Percentiles rank a stretch among this genome's conserved stretches.
These are phyloP conservation scores for Ptyas mucosa DNA, from an alignment of 2,113 vertebrate genomes.

Conservation along the genomic window DNA sequence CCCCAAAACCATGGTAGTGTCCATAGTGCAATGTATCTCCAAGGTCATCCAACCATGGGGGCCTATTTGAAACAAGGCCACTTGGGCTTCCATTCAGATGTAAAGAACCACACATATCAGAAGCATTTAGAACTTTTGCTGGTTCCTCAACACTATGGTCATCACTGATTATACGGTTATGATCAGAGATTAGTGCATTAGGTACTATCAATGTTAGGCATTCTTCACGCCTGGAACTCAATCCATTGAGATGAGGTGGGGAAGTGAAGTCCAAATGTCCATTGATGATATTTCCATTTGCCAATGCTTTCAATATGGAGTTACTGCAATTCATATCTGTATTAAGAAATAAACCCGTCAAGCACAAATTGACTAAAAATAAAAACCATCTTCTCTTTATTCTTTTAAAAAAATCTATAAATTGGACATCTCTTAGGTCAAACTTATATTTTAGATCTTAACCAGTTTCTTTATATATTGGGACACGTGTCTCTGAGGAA, in stretches of 20 bases:
- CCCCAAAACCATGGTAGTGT: constrained; percentile 93
- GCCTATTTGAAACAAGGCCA: constrained; percentile 74
- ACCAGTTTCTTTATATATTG: constrained; percentile 4
- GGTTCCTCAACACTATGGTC: constrained; percentile 51
- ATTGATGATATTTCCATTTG: constrained; percentile 75
- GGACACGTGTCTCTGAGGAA: neutral
- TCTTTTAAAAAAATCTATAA: constrained; percentile 26
- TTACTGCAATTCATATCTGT: constrained; percentile 79
- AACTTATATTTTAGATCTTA: neutral
- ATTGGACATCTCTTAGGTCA: constrained; percentile 13
- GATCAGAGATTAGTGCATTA: constrained; percentile 38
- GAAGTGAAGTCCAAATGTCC: constrained; percentile 69
- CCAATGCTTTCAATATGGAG: constrained; percentile 70
- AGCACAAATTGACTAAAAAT: constrained; percentile 64
- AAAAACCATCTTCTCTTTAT: constrained; percentile 41
- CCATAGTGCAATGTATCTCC: constrained; percentile 84
- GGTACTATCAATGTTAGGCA: constrained; percentile 48
- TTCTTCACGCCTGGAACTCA: constrained; percentile 54
- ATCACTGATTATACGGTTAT: constrained; percentile 40
- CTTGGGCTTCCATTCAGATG: constrained; percentile 82
- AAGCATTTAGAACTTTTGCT: constrained; percentile 43
- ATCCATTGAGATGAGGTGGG: constrained; percentile 58
- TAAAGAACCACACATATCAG: constrained; percentile 86
- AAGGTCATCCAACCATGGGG: constrained; percentile 71
- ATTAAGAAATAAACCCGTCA: constrained; percentile 81